Evolutionary conservation across 1,140 invertebrate species (phyloP), one percentile per base, ranked within the genome.

Genomic region (Aphelenchoides avenae): DNA sequence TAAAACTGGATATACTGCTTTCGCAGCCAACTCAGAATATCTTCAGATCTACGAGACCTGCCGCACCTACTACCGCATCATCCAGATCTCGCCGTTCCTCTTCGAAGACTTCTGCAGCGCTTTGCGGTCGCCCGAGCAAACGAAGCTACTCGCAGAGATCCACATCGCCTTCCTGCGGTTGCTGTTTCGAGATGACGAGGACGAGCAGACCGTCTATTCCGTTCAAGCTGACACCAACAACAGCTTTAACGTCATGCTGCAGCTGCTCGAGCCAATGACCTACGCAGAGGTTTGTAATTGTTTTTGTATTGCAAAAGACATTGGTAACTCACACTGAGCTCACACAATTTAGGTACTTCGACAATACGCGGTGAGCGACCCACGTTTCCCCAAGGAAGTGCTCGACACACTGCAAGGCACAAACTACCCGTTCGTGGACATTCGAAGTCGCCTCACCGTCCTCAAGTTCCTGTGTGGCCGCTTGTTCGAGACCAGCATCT

Each of bases 31-130:
- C n/a, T n/a, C n/a, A n/a, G n/a, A 1, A 5, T 5, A 22, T 47
- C 0, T 68, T 68, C 46, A 68, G 66, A 40, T 70, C 4, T 68
- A 68, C 33, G 66, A 68, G 61, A 52, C 53, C 33, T 49, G 52
- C 15, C 27, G 15, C 3, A 66, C 37, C 26, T 68, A 61, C 33
- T 37, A 56, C 30, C 44, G 34, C 11, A 20, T 43, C 5, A 57
- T 68, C 26, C 66, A 68, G 40, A 33, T 68, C 9, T 69, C 66
- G 5, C 66, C 66, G 4, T 66, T 68, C 30, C 48, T 68, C 9
- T 68, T 68, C 30, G 66, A 68, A 47, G 66, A 68, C 39, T 70
- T 68, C 42, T 68, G 66, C 53, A 47, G 49, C 48, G 66, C 66
- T 4, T 24, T 68, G 31, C 37, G 66, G 5, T 42, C 39, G 3